A percentile compares a stretch with the other conserved stretches of the same genome.
Conservation (phyloP, 2,888 invertebrate species). For the Spatulosminthurus flaviceps region DNA sequence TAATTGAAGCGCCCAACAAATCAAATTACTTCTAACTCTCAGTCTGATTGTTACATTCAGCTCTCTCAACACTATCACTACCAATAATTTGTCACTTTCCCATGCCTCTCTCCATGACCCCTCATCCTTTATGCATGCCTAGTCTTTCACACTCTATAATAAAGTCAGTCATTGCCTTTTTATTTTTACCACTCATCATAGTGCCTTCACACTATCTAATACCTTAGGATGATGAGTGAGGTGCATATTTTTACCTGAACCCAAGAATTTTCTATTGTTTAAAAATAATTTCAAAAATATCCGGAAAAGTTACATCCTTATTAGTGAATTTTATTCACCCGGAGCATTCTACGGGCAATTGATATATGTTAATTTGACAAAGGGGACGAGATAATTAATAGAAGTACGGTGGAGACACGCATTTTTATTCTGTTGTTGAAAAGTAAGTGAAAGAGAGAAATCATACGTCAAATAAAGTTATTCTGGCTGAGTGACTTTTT, state of each 20-base stretch:
- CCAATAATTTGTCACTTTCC: constrained; percentile 40
- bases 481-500: neutral
- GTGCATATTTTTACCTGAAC: no score
- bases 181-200: neutral
- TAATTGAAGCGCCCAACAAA: constrained; percentile 51
- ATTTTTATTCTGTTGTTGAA: no score
- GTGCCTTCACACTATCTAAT: no score
- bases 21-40: constrained; percentile 50
- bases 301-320: no score
- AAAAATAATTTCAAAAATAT: no score
- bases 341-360: no score
- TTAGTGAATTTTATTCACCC: no score
- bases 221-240: no score
- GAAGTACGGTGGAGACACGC: no score
- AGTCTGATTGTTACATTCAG: constrained; percentile 45
- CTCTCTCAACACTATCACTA: constrained; percentile 40
- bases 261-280: no score
- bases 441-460: neutral
- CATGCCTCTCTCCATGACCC: constrained; percentile 17
- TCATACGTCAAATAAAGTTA: constrained; percentile 15
- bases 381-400: no score
- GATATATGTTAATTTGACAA: no score
- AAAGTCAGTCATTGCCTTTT: neutral
- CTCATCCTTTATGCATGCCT: neutral
- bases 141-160: neutral